phyloP scores from a whole-genome alignment of 2,888 invertebrate genomes.

The Bembecia ichneumoniformis region DNA sequence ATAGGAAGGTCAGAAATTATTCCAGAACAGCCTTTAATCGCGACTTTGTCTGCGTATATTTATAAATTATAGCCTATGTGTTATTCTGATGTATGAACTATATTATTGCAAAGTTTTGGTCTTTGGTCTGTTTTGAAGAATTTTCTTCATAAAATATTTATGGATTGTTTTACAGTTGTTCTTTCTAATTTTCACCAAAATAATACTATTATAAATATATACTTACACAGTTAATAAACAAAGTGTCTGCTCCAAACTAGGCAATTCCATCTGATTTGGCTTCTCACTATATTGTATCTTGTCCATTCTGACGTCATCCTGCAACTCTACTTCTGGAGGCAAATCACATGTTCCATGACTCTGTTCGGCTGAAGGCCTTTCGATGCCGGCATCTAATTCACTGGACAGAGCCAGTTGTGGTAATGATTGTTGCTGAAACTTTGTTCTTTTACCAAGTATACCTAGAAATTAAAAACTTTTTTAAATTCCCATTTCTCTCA shows the following conservation, averaged over 20 bases:
- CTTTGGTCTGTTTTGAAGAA: too few relatives aligned
- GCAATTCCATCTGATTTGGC: slow-evolving; percentile 66
- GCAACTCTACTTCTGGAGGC: slow-evolving; percentile 78
- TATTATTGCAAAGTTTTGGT: too few relatives aligned
- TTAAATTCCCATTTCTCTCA: not conserved
- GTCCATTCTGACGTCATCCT: slow-evolving; percentile 91
- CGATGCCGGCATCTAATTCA: slow-evolving; percentile 47
- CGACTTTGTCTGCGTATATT: too few relatives aligned
- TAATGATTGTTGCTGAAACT: slow-evolving; percentile 85
- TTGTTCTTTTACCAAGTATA: slow-evolving; percentile 90
- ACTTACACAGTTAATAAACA: slow-evolving; percentile 83
- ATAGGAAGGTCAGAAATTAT: too few relatives aligned
- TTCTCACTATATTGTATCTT: slow-evolving; percentile 79
- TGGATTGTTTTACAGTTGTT: too few relatives aligned
- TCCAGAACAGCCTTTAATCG: too few relatives aligned
- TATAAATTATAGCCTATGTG: too few relatives aligned
- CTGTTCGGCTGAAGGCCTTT: slow-evolving; percentile 52
- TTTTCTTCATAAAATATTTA: too few relatives aligned
- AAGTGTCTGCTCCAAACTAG: slow-evolving; percentile 83
- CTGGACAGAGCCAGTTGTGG: slow-evolving; percentile 87
- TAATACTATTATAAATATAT: not conserved
- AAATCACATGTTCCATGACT: slow-evolving; percentile 65
- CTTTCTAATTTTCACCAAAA: too few relatives aligned
- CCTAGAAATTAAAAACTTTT: slow-evolving; percentile 48
- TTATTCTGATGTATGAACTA: too few relatives aligned